Percentiles rank a stretch among this genome's conserved stretches.
Evolutionary conservation across 2,888 invertebrate genomes (phyloP).

Genomic region (Hypena proboscidalis): DNA sequence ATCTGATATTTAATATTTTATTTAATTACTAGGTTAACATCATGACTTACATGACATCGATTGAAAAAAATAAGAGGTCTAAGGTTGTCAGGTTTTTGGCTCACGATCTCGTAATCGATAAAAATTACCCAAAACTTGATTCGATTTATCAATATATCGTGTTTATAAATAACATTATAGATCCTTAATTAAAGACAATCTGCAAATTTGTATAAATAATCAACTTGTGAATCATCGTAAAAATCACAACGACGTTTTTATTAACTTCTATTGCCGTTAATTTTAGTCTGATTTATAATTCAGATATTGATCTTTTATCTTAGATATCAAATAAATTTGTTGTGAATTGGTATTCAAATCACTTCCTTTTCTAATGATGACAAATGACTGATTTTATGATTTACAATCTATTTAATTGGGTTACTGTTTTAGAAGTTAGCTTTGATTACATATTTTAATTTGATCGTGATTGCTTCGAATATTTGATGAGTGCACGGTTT

Average conservation of each 20-base stretch:
- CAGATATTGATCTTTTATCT: too few species aligned
- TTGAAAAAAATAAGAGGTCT: not conserved
- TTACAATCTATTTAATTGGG: too few species aligned
- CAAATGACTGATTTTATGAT: not conserved
- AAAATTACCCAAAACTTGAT: too few species aligned
- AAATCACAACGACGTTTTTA: not conserved
- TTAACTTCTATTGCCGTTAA: too few species aligned
- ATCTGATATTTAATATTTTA: not conserved
- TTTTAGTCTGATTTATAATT: too few species aligned
- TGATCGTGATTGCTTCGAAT: too few species aligned
- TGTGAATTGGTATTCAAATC: not conserved
- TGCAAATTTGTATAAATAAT: too few species aligned
- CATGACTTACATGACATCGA: not conserved
- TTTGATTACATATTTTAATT: too few species aligned
- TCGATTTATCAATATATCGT: too few species aligned
- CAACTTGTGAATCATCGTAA: not conserved
- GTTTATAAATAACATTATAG: too few species aligned
- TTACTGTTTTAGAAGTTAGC: too few species aligned
- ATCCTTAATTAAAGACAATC: too few species aligned
- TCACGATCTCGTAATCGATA: not conserved
- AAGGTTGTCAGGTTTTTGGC: conserved; percentile 11
- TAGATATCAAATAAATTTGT: conserved; percentile 1
- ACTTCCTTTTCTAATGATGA: conserved; percentile 6
- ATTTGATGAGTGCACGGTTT: not conserved
- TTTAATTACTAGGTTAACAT: conserved; percentile 4